Conservation (phyloP, 2,113 vertebrate genomes). For the Etheostoma spectabile region DNA sequence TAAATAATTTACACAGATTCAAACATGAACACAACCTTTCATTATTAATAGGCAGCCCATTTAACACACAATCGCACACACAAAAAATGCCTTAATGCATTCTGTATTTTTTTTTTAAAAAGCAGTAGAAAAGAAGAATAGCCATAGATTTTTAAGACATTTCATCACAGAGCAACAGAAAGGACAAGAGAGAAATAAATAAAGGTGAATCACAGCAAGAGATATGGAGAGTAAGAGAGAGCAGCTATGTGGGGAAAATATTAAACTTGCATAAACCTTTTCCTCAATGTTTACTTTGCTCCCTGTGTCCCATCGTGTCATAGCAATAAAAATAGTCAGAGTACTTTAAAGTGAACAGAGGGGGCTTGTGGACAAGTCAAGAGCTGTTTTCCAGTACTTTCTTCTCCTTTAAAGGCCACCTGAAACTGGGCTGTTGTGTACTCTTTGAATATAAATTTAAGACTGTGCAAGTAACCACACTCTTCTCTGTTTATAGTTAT, state of each 20-base stretch:
- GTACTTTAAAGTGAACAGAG: constrained; percentile 20
- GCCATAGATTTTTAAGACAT: constrained; percentile 18
- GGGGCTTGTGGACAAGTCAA: constrained; percentile 25
- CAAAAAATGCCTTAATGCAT: constrained; percentile 30
- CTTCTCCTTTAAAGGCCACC: neutral
- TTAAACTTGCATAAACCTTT: constrained; percentile 58
- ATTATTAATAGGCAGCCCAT: constrained; percentile 69
- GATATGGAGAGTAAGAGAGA: neutral
- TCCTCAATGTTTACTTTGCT: constrained; percentile 51
- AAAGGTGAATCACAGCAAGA: constrained; percentile 42
- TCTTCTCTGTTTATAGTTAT: neutral
- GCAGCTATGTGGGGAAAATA: constrained; percentile 10
- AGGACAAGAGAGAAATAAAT: neutral
- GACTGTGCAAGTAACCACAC: neutral
- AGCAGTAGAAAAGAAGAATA: neutral
- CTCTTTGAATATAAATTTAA: constrained; percentile 19
- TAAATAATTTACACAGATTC: constrained; percentile 73
- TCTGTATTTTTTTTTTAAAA: neutral
- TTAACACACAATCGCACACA: constrained; percentile 54
- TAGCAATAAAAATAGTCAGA: constrained; percentile 49
- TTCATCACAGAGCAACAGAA: neutral
- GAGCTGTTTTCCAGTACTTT: constrained; percentile 25
- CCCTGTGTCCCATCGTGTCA: constrained; percentile 45
- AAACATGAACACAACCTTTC: constrained; percentile 66
- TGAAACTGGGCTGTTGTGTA: no score